phyloP scores from a whole-genome alignment of 2,888 invertebrate genomes.

The Dryadula phaetusa region DNA sequence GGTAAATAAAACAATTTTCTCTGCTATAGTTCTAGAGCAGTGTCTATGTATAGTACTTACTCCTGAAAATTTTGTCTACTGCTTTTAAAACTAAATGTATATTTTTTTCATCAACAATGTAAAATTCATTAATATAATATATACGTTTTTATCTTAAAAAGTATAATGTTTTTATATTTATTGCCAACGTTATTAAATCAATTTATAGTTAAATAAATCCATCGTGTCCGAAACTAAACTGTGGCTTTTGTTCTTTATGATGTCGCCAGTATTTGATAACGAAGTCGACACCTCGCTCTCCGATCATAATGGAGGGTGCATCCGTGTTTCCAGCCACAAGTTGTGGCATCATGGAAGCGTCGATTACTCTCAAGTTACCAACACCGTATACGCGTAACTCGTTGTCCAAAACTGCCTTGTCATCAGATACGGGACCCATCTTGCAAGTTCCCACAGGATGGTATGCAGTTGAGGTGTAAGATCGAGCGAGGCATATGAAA shows the following conservation, averaged over 20 bases:
- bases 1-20: too few species aligned
- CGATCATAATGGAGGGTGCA: conserved; percentile 80
- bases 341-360: conserved; percentile 92
- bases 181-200: too few species aligned
- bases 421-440: conserved; percentile 83
- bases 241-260: neutral
- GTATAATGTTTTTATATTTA: too few species aligned
- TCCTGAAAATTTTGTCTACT: too few species aligned
- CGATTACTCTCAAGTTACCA: conserved; percentile 86
- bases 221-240: neutral
- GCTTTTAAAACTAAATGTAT: too few species aligned
- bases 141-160: too few species aligned
- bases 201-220: neutral
- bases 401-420: conserved; percentile 87
- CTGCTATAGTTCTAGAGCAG: too few species aligned
- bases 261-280: conserved; percentile 59
- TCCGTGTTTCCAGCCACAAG: conserved; percentile 92
- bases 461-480: conserved; percentile 82
- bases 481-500: conserved; percentile 85
- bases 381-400: conserved; percentile 86
- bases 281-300: conserved; percentile 55
- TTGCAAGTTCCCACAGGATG: conserved; percentile 71
- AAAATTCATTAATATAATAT: too few species aligned
- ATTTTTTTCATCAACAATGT: too few species aligned
- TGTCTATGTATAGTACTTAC: too few species aligned